Evolutionary conservation across 2,113 vertebrate genomes (phyloP).

Genomic region (Paratilapia polleni): DNA sequence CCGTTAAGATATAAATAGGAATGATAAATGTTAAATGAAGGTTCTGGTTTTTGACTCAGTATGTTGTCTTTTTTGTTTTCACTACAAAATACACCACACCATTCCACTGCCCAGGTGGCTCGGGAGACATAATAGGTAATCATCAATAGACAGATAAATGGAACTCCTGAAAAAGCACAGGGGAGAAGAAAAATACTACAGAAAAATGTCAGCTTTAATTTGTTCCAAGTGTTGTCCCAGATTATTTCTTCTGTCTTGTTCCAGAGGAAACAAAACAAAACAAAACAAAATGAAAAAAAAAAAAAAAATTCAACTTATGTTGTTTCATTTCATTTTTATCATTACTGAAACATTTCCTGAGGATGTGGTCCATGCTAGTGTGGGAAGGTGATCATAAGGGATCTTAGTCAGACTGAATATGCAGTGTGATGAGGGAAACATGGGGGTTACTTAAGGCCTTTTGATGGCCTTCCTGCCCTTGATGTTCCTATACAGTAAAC

Average conservation of each 20-base stretch:
- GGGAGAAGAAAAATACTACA: neutral
- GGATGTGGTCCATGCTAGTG: slow-evolving; percentile 38
- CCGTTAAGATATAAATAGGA: neutral
- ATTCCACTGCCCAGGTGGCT: neutral
- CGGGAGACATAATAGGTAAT: neutral
- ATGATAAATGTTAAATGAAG: neutral
- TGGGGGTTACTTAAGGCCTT: neutral
- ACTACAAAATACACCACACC: neutral
- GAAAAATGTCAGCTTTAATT: neutral
- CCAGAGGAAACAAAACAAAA: slow-evolving; percentile 17
- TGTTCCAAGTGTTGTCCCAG: slow-evolving; percentile 64
- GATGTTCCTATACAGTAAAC: neutral
- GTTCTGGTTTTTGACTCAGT: neutral
- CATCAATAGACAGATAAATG: neutral
- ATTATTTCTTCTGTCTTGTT: slow-evolving; percentile 13
- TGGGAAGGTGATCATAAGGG: slow-evolving; percentile 39
- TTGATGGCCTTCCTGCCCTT: slow-evolving; percentile 6
- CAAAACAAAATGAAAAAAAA: neutral
- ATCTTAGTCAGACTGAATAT: slow-evolving; percentile 32
- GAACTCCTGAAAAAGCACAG: neutral
- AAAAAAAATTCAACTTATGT: slow-evolving; percentile 35
- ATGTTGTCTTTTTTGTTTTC: neutral
- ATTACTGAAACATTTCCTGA: slow-evolving; percentile 57
- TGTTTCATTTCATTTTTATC: slow-evolving; percentile 39
- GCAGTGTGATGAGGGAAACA: neutral